Percentiles rank a stretch among this genome's conserved stretches.
Conservation (phyloP, 1,140 invertebrate genomes). For the Aradophagus sp. region DNA sequence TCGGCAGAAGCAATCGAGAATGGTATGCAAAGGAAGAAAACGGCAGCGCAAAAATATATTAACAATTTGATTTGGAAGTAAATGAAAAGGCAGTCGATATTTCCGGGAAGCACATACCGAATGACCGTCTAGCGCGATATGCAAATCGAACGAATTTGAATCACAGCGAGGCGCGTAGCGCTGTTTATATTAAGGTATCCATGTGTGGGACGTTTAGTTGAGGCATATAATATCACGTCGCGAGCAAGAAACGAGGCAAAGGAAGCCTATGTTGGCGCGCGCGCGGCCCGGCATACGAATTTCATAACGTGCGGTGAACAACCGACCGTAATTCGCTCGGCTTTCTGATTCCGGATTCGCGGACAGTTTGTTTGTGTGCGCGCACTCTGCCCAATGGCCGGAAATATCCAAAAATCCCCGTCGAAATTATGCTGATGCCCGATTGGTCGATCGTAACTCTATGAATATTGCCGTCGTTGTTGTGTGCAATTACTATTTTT, state of each 20-base stretch:
- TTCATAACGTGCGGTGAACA: constrained; percentile 13
- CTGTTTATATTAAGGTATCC: constrained; percentile 32
- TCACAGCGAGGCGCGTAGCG: constrained; percentile 23
- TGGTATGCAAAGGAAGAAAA: no score
- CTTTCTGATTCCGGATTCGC: constrained; percentile 4
- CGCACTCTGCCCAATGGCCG: no score
- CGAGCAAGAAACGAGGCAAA: constrained; percentile 7
- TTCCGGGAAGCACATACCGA: constrained; percentile 11
- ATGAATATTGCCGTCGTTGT: no score
- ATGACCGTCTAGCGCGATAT: constrained; percentile 27
- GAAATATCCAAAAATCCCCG: no score
- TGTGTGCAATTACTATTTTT: no score
- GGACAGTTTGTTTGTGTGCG: no score
- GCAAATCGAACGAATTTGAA: constrained; percentile 42
- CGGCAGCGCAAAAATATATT: no score
- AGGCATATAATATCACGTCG: constrained; percentile 9
- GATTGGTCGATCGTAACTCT: no score
- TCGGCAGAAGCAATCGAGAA: no score
- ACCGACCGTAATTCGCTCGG: constrained; percentile 1
- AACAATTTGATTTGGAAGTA: no score
- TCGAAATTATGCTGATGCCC: no score
- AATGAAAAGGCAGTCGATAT: no score
- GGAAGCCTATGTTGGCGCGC: constrained; percentile 1
- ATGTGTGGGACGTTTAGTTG: constrained; percentile 21
- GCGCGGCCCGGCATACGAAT: constrained; percentile 9